Conservation (phyloP, 2,888 invertebrate genomes). For the Rhagonycha fulva region DNA sequence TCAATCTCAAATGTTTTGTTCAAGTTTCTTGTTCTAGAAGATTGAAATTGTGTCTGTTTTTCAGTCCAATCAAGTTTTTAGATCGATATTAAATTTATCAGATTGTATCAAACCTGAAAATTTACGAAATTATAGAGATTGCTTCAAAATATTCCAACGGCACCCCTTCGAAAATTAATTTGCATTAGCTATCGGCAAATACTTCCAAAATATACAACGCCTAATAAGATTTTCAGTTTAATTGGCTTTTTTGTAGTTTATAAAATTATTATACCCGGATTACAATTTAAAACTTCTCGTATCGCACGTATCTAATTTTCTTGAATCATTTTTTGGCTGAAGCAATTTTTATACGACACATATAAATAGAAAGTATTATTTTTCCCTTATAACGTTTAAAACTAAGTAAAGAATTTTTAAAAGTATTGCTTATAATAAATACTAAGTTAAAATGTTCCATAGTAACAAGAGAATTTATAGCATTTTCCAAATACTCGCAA, state of each 20-base stretch:
- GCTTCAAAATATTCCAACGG: not conserved
- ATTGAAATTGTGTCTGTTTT: not conserved
- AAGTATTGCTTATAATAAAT: conserved; percentile 1
- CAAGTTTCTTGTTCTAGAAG: not conserved
- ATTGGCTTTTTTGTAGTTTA: not conserved
- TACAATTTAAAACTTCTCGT: not conserved
- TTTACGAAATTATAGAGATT: not conserved
- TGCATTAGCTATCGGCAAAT: not conserved
- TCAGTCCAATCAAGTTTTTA: not conserved
- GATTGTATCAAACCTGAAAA: not conserved
- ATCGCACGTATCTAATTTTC: not conserved
- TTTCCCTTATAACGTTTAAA: not conserved
- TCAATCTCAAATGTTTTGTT: not conserved
- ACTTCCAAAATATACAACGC: not conserved
- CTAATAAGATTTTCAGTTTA: not conserved
- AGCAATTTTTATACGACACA: not conserved
- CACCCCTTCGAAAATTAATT: not conserved
- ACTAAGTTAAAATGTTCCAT: not conserved
- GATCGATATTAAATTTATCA: not conserved
- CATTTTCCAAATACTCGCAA: conserved; percentile 2
- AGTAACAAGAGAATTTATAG: conserved; percentile 4
- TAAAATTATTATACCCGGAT: not conserved
- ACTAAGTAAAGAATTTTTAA: not conserved
- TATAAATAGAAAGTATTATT: not conserved
- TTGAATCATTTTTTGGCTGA: not conserved